Evolutionary conservation across 2,113 vertebrate species (phyloP), one percentile per base, ranked within the genome.

Genomic region (Hystrix brachyura): DNA sequence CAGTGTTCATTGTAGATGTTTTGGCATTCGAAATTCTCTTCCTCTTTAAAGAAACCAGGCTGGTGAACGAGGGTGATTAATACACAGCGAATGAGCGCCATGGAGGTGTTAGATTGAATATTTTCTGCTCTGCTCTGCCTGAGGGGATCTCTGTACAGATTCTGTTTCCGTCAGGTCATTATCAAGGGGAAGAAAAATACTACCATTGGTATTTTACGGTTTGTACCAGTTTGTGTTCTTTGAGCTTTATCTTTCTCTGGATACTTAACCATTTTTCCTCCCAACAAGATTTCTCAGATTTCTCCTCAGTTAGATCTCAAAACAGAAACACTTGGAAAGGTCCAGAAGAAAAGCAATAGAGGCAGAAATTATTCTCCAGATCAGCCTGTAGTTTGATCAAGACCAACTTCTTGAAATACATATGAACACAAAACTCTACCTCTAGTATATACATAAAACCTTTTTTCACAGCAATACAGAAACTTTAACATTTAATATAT

Each of bases 301-400:
- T 84, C 51, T 91, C 46, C 59, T 71, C 34, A 74, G 69, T 53
- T 48, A 38, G 55, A 27, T 90, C 18, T 72, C 62, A 27, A 85
- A 32, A 78, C 15, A 93, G 65, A 94, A 92, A 72, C 11, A 55
- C 57, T 25, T 34, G 51, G 72, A n/a, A 93, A 84, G 14, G 29
- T 1, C 48, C 57, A 0, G 34, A 96, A 90, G 81, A 97, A 97
- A 7, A 81, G 8, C 55, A 90, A 85, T 4, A 21, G 78, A 97
- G 38, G 25, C 69, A 97, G 74, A 95, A 43, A 23, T 46, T 88
- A 59, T 96, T 96, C 27, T 94, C 65, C 60, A 98, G 72, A 29
- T 97, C 91, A 92, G 87, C 94, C 83, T 90, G 95, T 96, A 87
- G 53, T 97, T 97, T 98, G 97, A 92, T 97, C 65, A 95, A 94